Conservation (phyloP, 1,140 invertebrate species). For the Drosophila sp. region DNA sequence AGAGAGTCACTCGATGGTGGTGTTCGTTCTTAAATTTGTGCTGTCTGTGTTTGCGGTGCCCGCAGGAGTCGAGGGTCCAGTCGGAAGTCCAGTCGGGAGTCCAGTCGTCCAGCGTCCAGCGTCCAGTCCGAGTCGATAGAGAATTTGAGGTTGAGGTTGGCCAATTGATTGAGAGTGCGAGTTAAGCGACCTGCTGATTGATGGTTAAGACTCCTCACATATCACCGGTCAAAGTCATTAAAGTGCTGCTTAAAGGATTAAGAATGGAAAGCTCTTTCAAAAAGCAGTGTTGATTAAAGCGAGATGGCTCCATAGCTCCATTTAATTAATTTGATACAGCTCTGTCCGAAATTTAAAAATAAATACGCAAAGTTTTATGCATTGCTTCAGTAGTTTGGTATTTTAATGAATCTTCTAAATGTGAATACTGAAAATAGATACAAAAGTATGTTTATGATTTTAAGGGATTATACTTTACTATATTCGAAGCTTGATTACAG, state of each 20-base stretch:
- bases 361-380: too few relatives aligned
- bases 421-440: too few relatives aligned
- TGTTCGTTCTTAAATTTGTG: conserved; percentile 55
- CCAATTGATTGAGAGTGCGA: conserved; percentile 55
- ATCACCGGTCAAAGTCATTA: conserved; percentile 1
- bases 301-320: background rate
- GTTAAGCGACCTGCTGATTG: conserved; percentile 51
- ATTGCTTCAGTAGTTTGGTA: too few relatives aligned
- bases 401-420: too few relatives aligned
- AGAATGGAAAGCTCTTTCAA: background rate
- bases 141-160: conserved; percentile 5
- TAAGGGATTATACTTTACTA: too few relatives aligned
- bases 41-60: conserved; percentile 14
- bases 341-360: too few relatives aligned
- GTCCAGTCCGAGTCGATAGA: background rate
- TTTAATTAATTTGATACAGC: too few relatives aligned
- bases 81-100: too few relatives aligned
- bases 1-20: conserved; percentile 32
- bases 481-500: too few relatives aligned
- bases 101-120: background rate
- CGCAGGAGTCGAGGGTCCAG: background rate
- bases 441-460: too few relatives aligned
- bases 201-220: conserved; percentile 29
- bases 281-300: background rate
- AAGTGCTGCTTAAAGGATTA: conserved; percentile 3